Evolutionary conservation across 2,797 vertebrate genomes (phyloP), one percentile per base, ranked within the genome.

Genomic region (Brachymystax lenok): DNA sequence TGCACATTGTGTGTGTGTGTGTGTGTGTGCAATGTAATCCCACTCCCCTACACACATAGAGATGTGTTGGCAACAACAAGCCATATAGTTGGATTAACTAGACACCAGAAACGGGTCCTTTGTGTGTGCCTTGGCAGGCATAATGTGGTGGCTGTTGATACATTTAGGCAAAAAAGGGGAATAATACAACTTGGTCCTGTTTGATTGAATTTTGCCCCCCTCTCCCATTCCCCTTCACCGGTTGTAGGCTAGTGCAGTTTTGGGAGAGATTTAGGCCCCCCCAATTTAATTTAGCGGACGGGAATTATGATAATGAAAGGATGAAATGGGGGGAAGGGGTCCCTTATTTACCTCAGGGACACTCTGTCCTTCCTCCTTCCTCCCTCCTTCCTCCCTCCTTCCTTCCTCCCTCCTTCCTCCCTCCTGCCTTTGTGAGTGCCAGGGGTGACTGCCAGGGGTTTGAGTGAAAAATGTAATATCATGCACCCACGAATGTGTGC

Each of bases 241-340:
- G 33, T 40, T 40, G 35, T 10, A 40, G 35, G 35, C 7, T 88
- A 87, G 80, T 52, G 16, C 76, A 71, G 83, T 87, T 91, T 90
- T 82, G 59, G 83, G 71, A 73, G 77, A 86, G 82, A 91, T 88
- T 91, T 88, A 88, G 86, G 81, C 73, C 84, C 77, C 77, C 70
- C 88, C 87, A 86, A 92, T 94, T 94, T 93, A 93, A 94, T 94
- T 94, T 93, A 87, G 87, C 35, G 66, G 85, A 89, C 90, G 87
- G 88, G 88, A 89, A 89, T 90, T 93, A 94, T 93, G 94, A 85
- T 91, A 94, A 95, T 94, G 88, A 93, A 87, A 52, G 67, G 74
- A 63, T 73, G 35, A 46, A 8, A 7, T 35, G 40, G 40, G 79
- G 79, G 79, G 69, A 73, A 73, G 79, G 81, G 79, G 24, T 85